Base-by-base conservation (phyloP, 2,113 vertebrate species). In the Procavia capensis region DNA sequence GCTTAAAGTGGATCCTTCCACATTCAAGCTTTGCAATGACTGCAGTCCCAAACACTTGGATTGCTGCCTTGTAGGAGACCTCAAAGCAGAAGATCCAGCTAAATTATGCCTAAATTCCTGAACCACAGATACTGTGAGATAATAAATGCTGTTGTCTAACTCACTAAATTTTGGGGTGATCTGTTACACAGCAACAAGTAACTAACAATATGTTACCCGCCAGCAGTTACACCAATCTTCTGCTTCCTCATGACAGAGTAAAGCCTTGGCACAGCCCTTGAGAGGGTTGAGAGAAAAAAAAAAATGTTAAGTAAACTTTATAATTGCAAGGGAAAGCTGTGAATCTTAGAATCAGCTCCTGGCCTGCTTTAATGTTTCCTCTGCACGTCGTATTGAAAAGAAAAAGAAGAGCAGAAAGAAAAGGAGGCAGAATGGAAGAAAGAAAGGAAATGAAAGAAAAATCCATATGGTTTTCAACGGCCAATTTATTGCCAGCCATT, bases 281-380 rank as follows among this genome's bases (percentile, higher is more conserved):
- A 88, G 14, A 95, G 17, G 19, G 2, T 9, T 59, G 29, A 85
- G 41, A 57, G n/a, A n/a, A n/a, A n/a, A 57, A 4, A 70, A 89
- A 78, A 83, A 4, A 78, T n/a, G 47, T n/a, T 29, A 96, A 39
- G 76, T 22, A 25, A 97, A 47, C 34, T 88, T 90, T 83, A 22
- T 9, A 88, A 91, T 43, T 93, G 31, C 39, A 41, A 22, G 41
- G n/a, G 34, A 64, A 19, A 66, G 31, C 22, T 70, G 50, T 45
- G 76, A 75, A 76, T 57, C 6, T 14, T 3, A 87, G 24, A 27
- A 88, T 87, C 8, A 7, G n/a, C 16, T 85, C 9, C 59, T 85
- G 47, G 19, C 66, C 25, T 94, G 45, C 29, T 82, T 54, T 29
- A 54, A 1, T 90, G 36, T 76, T 68, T 86, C 36, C 34, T 68